Evolutionary conservation across 1,140 invertebrate genomes (phyloP), one percentile per base, ranked within the genome.

Genomic region (Lycorma delicatula): DNA sequence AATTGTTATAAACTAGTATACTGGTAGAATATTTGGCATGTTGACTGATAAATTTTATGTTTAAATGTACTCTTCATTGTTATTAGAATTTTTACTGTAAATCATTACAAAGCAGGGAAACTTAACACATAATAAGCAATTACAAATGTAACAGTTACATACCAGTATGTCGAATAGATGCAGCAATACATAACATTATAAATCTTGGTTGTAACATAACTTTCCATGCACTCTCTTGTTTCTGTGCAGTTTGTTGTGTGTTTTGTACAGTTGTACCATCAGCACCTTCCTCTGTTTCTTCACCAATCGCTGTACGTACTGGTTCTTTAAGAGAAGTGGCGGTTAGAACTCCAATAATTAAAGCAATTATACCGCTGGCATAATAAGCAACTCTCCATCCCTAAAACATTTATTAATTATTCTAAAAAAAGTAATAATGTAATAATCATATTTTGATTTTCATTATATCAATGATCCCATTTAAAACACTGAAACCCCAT

Each of bases 351-450:
- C 84, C 83, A 11, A 94, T 72, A 6, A 92, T 74, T 0, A 95
- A 44, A 1, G 90, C 89, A 1, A 93, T 77, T 13, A 91, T 80
- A 18, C 90, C 92, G 29, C 87, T 83, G 2, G 87, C 82, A 65
- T 89, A 85, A 71, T 93, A 97, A 22, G 87, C 86, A 20, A 89
- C 80, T 66, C 93, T 77, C 92, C 93, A 97, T 25, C 90, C 89
- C 84, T 89, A 70, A 18, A 65, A 61, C n/a, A n/a, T n/a, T n/a
- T n/a, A 59, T 51, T 12, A 58, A 59, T 9, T 9, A 9, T n/a
- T 9, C n/a, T n/a, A 34, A 9, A 34, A n/a, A n/a, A 34, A 9
- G 31, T 34, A n/a, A 34, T 26, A 28, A 51, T 25, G 20, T 9
- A 51, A 25, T 25, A 51, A 25, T 54, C 2, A 36, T 7, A 3